A percentile compares a stretch with the other conserved stretches of the same genome.
Conservation (phyloP, 2,888 invertebrate species). For the Merodon equestris region DNA sequence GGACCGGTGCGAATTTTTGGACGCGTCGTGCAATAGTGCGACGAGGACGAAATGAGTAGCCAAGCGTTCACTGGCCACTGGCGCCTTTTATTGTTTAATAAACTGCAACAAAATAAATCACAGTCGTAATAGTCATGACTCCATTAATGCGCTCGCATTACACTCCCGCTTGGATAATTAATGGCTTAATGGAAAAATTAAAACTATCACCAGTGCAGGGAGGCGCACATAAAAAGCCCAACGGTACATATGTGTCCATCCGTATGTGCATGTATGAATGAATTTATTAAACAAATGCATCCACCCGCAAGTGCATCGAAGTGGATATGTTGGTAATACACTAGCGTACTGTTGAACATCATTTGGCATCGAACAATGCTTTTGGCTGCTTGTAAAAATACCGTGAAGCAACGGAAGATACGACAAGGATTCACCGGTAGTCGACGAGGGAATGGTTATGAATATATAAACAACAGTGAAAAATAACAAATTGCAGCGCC, state of each 20-base stretch:
- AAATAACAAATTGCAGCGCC: slow-evolving; percentile 36
- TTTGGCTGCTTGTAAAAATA: slow-evolving; percentile 4
- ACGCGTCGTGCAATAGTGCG: no score
- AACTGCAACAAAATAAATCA: slow-evolving; percentile 68
- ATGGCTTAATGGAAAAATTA: slow-evolving; percentile 68
- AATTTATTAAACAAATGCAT: no score
- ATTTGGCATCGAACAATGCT: no score
- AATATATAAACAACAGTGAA: slow-evolving; percentile 30
- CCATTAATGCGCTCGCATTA: slow-evolving; percentile 65
- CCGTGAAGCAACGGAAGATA: slow-evolving; percentile 16
- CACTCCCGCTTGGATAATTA: slow-evolving; percentile 63
- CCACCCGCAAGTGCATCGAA: no score
- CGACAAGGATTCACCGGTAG: slow-evolving; percentile 9
- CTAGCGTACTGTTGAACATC: no score
- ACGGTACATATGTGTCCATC: not conserved
- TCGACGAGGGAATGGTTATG: not conserved
- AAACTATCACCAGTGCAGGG: slow-evolving; percentile 39
- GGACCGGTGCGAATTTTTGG: no score
- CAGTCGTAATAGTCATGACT: slow-evolving; percentile 66
- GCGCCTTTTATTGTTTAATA: slow-evolving; percentile 61
- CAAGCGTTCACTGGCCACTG: no score
- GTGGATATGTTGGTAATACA: not conserved
- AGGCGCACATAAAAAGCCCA: slow-evolving; percentile 31
- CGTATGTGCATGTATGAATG: not conserved
- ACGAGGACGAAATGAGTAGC: no score